Evolutionary conservation across 2,888 invertebrate genomes (phyloP).

Genomic region (Caenorhabditis sp.): DNA sequence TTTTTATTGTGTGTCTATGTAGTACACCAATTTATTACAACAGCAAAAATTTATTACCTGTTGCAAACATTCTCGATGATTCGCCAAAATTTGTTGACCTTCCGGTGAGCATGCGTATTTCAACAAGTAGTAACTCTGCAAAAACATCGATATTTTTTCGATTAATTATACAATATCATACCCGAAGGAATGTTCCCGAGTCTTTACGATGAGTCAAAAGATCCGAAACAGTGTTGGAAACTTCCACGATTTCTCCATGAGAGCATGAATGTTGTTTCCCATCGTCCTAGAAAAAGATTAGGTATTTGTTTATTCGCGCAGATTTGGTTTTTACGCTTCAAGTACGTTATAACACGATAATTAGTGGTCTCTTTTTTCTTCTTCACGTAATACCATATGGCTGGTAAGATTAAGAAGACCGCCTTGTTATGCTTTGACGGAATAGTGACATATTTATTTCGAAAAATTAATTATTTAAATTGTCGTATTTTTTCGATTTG

Average conservation of each 20-base stretch:
- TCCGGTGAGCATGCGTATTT: conserved; percentile 67
- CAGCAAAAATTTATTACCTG: conserved; percentile 22
- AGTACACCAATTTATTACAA: conserved; percentile 1
- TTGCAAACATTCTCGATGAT: conserved; percentile 65
- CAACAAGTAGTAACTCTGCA: conserved; percentile 68
- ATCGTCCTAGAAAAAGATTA: conserved; percentile 57
- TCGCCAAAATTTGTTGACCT: conserved; percentile 65
- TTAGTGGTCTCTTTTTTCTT: background rate
- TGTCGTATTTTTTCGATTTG: background rate
- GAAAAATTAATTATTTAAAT: background rate
- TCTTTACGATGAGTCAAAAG: conserved; percentile 67
- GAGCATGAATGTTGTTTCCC: conserved; percentile 62
- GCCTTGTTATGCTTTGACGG: background rate
- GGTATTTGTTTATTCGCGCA: background rate
- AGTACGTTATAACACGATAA: background rate
- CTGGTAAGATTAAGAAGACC: background rate
- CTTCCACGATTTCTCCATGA: conserved; percentile 66
- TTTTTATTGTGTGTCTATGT: background rate
- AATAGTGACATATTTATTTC: no score
- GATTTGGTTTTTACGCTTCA: conserved; percentile 3
- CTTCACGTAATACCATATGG: background rate
- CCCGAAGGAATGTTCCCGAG: conserved; percentile 67
- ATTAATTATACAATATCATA: conserved; percentile 5
- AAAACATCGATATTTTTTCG: background rate
- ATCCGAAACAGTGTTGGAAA: conserved; percentile 58